phyloP scores from a whole-genome alignment of 2,888 invertebrate genomes.

The Formica aserva region DNA sequence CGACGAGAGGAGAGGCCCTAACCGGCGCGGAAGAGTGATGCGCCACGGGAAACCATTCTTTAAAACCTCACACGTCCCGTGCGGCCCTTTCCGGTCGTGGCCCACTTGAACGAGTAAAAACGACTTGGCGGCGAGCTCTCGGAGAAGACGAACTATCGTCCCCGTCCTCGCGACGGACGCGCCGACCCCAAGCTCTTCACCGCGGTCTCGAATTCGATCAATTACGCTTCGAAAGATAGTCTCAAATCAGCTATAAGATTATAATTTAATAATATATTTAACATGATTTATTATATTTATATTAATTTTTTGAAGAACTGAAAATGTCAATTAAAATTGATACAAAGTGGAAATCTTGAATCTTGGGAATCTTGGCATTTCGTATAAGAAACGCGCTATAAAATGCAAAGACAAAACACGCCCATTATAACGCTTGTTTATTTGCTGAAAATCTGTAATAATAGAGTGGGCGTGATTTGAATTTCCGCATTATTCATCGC shows the following conservation, averaged over 20 bases:
- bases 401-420: not conserved
- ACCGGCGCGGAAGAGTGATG: conserved; percentile 81
- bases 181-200: conserved; percentile 2
- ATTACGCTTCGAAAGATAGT: not conserved
- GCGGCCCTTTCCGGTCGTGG: conserved; percentile 68
- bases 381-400: not conserved
- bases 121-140: conserved; percentile 61
- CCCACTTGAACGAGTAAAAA: conserved; percentile 75
- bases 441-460: not conserved
- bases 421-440: not conserved
- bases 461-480: not conserved
- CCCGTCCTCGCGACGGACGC: conserved; percentile 43
- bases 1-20: conserved; percentile 74
- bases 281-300: not conserved
- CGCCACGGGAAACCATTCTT: conserved; percentile 82
- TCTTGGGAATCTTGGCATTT: too few relatives aligned
- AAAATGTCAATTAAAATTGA: not conserved
- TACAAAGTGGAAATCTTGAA: not conserved
- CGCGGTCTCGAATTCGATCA: conserved; percentile 3
- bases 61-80: conserved; percentile 75
- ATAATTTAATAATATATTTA: not conserved
- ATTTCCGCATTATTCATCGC: not conserved
- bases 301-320: not conserved
- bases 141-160: conserved; percentile 68
- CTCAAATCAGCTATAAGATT: not conserved